Base-by-base conservation (phyloP, 2,888 invertebrate genomes). In the Brachypterus glaber region DNA sequence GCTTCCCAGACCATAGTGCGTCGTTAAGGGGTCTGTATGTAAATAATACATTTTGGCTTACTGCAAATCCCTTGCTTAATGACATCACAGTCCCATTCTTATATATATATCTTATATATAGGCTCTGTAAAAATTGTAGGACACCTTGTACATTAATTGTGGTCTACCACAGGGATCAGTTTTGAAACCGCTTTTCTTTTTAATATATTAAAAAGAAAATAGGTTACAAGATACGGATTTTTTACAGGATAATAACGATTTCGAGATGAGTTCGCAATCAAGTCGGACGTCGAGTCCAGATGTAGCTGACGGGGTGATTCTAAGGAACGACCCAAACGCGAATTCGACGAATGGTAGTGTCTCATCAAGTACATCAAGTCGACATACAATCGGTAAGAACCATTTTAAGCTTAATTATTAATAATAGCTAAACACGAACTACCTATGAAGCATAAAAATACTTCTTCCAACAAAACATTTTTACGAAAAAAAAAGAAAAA, bases 281-380 rank as follows among this genome's bases (percentile, higher is more conserved):
- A 73, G 73, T 47, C 60, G 73, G 52, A 69, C 72, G 39, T 66
- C 75, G 44, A 70, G 74, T 53, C 69, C 74, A 9, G 72, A 74
- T 48, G 62, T 64, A 32, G 53, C 54, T 2, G 65, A 66, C 39
- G 35, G 40, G 5, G 60, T 64, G 3, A 55, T 58, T 27, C 47
- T 64, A 26, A 52, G 64, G 37, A 60, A 63, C 14, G 60, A 62
- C 38, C 59, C 58, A 8, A 56, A 62, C 38, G 59, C 58, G 7
- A 56, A 58, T 14, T 51, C 54, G n/a, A 54, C 58, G 32, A 62
- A 63, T 48, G 62, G 62, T 30, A 61, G 50, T 41, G 39, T 48
- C 18, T 49, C 52, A n/a, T 49, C 51, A 27, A 46, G 51, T 35
- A 53, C 47, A 38, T 46, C 50, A 26, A 46, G 50, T 46, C 51